A percentile compares a stretch with the other conserved stretches of the same genome.
These are phyloP conservation scores for Coelopa frigida DNA, from an alignment of 1,140 invertebrate species.

Conservation along the genomic window DNA sequence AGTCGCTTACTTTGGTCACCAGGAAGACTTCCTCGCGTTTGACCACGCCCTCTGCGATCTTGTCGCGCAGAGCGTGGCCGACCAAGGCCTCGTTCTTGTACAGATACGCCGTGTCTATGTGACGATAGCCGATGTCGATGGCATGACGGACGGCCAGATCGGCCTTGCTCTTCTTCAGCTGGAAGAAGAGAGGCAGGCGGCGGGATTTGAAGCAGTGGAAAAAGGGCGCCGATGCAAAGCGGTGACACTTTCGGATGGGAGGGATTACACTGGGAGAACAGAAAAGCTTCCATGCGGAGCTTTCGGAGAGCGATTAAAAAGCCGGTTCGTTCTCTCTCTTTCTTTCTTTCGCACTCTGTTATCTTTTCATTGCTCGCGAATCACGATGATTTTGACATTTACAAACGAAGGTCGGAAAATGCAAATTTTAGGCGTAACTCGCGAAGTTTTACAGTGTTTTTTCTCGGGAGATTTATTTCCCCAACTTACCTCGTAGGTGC, in stretches of 20 bases:
- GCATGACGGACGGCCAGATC: conserved; percentile 42
- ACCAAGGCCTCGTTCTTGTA: conserved; percentile 64
- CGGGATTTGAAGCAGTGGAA: no score
- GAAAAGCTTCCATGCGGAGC: conserved; percentile 18
- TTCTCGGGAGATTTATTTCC: background rate
- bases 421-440: no score
- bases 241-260: no score
- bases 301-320: background rate
- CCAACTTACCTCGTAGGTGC: conserved; percentile 54
- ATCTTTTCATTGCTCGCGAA: no score
- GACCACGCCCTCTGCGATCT: conserved; percentile 54
- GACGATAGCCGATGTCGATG: conserved; percentile 63
- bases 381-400: no score
- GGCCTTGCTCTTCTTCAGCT: conserved; percentile 15
- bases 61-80: conserved; percentile 57
- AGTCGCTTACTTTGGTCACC: conserved; percentile 55
- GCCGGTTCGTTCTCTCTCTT: no score
- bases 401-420: no score
- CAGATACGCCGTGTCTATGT: conserved; percentile 66
- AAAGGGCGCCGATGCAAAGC: background rate
- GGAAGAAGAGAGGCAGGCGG: background rate
- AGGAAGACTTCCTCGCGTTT: conserved; percentile 61
- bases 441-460: no score
- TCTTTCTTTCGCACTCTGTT: no score
- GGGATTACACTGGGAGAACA: background rate